Evolutionary conservation across 2,888 invertebrate genomes (phyloP).

Genomic region (Tiphia femorata): DNA sequence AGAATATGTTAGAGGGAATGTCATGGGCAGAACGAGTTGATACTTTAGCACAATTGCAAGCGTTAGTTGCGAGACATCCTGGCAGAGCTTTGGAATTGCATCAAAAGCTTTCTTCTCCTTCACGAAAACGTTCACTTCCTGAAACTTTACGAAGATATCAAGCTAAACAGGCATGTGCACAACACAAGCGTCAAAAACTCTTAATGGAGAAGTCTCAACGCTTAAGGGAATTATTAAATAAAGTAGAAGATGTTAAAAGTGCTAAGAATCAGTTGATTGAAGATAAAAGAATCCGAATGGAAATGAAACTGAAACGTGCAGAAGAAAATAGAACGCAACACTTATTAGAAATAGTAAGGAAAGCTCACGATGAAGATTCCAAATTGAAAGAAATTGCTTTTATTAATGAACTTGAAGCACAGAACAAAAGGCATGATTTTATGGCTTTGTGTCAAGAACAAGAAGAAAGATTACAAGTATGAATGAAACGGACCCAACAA

Average conservation of each 20-base stretch:
- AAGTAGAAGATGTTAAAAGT: constrained; percentile 85
- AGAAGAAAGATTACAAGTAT: constrained; percentile 76
- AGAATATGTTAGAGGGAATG: constrained; percentile 73
- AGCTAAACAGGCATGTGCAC: constrained; percentile 92
- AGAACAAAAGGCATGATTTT: constrained; percentile 93
- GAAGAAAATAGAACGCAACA: constrained; percentile 91
- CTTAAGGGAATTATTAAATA: constrained; percentile 86
- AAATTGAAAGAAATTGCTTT: constrained; percentile 98
- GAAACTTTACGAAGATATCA: constrained; percentile 84
- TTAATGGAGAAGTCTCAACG: constrained; percentile 87
- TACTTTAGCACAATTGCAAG: constrained; percentile 82
- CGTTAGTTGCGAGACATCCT: constrained; percentile 88
- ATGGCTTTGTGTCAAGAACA: constrained; percentile 85
- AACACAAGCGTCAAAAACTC: constrained; percentile 85
- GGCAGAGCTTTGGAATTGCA: constrained; percentile 93
- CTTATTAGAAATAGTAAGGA: constrained; percentile 84
- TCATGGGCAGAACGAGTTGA: constrained; percentile 90
- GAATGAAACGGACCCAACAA: neutral
- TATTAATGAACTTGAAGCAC: constrained; percentile 95
- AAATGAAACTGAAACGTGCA: constrained; percentile 83
- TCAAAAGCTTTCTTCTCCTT: constrained; percentile 93
- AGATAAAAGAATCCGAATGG: constrained; percentile 82
- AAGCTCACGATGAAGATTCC: constrained; percentile 98
- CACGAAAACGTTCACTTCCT: constrained; percentile 85
- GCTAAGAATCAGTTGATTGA: constrained; percentile 90